These are phyloP conservation scores for Brenthis ino DNA, from an alignment of 2,888 invertebrate species.

Conservation along the genomic window DNA sequence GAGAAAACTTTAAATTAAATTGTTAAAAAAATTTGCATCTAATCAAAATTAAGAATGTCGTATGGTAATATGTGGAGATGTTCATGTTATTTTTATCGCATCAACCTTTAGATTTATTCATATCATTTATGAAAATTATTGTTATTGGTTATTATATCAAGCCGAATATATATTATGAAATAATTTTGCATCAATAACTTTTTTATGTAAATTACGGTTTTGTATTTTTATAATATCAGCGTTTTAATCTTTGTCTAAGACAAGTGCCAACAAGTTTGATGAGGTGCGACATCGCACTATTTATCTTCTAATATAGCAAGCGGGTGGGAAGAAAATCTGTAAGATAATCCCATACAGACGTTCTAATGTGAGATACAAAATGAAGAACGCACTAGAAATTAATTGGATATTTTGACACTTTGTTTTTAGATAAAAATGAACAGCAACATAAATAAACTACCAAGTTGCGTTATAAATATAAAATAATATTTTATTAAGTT, in stretches of 20 bases:
- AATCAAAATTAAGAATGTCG: not conserved
- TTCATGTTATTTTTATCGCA: too few relatives aligned
- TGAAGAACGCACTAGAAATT: too few relatives aligned
- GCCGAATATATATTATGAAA: too few relatives aligned
- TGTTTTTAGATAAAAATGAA: not conserved
- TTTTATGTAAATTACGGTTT: not conserved
- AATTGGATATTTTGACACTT: not conserved
- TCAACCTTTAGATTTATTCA: too few relatives aligned
- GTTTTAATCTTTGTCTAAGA: constrained; percentile 11
- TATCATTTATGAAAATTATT: too few relatives aligned
- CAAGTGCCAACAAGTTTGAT: constrained; percentile 28
- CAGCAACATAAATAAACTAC: too few relatives aligned
- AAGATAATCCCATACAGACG: constrained; percentile 39
- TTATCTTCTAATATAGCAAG: constrained; percentile 50
- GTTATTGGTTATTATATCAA: too few relatives aligned
- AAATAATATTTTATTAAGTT: too few relatives aligned
- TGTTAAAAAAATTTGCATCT: not conserved
- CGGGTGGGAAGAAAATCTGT: constrained; percentile 54
- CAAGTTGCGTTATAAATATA: too few relatives aligned
- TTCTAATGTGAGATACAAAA: too few relatives aligned
- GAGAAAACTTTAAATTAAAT: not conserved
- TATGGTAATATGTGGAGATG: not conserved
- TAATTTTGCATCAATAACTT: too few relatives aligned
- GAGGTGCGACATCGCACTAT: constrained; percentile 51
- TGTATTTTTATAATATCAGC: constrained; percentile 4